Conservation (phyloP, 2,797 vertebrate genomes). For the Anniella stebbinsi region DNA sequence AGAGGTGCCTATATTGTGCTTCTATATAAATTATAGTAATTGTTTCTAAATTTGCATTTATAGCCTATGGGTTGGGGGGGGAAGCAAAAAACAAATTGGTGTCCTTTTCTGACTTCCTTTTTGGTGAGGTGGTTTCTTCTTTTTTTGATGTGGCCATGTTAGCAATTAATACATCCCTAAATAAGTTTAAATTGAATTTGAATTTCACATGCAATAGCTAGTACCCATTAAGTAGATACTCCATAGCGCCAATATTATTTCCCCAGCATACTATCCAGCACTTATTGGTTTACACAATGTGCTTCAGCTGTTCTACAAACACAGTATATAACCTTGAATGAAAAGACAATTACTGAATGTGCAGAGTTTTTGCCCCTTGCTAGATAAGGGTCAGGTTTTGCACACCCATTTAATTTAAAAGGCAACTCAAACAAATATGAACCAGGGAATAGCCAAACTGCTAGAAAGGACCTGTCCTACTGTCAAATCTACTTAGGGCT, state of each 20-base stretch:
- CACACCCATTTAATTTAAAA: neutral
- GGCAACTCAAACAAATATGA: neutral
- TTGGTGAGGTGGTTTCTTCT: neutral
- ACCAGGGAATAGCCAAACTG: neutral
- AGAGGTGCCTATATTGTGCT: neutral
- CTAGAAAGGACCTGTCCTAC: constrained; percentile 13
- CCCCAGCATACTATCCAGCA: neutral
- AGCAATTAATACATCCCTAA: neutral
- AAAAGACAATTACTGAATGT: constrained; percentile 28
- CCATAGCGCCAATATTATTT: neutral
- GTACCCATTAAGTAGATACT: neutral
- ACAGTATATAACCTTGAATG: constrained; percentile 7
- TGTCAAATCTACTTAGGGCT: constrained; percentile 20
- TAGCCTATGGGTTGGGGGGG: neutral
- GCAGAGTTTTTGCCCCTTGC: constrained; percentile 28
- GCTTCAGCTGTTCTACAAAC: constrained; percentile 9
- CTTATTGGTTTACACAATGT: constrained; percentile 25
- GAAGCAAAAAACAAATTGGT: neutral
- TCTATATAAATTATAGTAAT: neutral
- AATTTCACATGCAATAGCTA: neutral
- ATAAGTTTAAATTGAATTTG: neutral
- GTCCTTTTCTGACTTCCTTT: neutral
- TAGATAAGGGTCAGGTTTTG: neutral
- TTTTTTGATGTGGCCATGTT: too few relatives aligned
- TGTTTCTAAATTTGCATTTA: neutral